Percentiles rank a stretch among this genome's conserved stretches.
These are phyloP conservation scores for Malacoctenus gilli DNA, from an alignment of 2,797 vertebrate genomes.

Conservation along the genomic window DNA sequence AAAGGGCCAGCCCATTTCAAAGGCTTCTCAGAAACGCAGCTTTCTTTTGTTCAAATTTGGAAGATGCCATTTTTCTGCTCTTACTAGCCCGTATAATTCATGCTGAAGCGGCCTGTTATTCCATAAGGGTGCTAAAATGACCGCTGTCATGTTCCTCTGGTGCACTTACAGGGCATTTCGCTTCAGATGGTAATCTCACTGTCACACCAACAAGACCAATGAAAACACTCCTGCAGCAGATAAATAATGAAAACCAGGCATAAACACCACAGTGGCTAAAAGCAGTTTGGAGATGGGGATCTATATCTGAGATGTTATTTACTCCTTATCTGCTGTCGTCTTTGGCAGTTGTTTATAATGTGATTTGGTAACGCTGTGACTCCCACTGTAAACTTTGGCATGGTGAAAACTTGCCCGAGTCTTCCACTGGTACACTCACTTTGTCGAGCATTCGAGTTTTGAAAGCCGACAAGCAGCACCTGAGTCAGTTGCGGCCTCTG, in stretches of 20 bases:
- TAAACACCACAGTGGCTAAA: slow-evolving; percentile 24
- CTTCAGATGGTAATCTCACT: slow-evolving; percentile 21
- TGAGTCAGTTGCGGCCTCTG: neutral
- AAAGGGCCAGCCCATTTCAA: neutral
- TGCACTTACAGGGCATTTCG: slow-evolving; percentile 5
- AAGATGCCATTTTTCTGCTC: neutral
- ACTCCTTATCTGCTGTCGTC: slow-evolving; percentile 2
- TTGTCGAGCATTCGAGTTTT: neutral
- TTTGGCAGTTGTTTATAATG: slow-evolving; percentile 6
- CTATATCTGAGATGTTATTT: neutral
- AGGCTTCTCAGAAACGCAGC: neutral
- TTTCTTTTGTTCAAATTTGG: slow-evolving; percentile 7
- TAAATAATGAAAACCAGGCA: slow-evolving; percentile 32
- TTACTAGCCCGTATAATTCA: neutral
- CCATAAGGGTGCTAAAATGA: slow-evolving; percentile 15
- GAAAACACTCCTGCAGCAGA: slow-evolving; percentile 15
- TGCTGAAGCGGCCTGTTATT: slow-evolving; percentile 5
- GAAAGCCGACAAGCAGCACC: neutral
- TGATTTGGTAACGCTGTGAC: slow-evolving; percentile 1
- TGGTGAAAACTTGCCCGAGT: neutral
- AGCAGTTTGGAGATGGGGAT: slow-evolving; percentile 17
- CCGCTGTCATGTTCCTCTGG: slow-evolving; percentile 1
- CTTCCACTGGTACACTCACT: neutral
- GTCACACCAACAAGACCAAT: slow-evolving; percentile 11
- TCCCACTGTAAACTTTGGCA: neutral